Evolutionary conservation across 2,113 vertebrate species (phyloP).

Genomic region (Passer domesticus): DNA sequence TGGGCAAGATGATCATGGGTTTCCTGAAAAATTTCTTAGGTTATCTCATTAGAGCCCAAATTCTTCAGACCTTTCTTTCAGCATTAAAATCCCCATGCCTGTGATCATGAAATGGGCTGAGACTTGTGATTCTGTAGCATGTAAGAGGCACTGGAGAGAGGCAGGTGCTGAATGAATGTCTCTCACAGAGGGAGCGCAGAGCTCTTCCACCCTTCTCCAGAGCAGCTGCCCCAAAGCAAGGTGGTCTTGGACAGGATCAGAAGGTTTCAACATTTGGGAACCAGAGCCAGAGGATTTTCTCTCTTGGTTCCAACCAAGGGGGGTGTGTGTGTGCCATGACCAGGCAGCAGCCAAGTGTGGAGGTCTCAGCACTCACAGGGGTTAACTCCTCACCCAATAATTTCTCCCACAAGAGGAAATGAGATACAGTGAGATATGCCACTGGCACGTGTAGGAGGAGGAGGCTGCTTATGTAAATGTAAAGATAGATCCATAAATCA

Average conservation of each 20-base stretch:
- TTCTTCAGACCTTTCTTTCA: background rate
- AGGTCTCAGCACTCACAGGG: background rate
- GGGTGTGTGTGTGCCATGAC: background rate
- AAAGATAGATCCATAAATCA: constrained; percentile 1
- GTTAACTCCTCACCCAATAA: background rate
- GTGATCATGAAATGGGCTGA: background rate
- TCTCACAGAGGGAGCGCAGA: background rate
- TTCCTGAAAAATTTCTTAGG: constrained; percentile 13
- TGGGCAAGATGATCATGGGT: constrained; percentile 23
- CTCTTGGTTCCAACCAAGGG: background rate
- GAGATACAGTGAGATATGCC: background rate
- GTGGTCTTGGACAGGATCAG: background rate
- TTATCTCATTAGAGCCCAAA: constrained; percentile 9
- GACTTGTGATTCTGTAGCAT: background rate
- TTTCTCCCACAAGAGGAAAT: background rate
- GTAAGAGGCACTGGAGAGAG: background rate
- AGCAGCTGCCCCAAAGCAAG: background rate
- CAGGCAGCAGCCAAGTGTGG: background rate
- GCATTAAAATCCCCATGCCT: background rate
- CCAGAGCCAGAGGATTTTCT: background rate
- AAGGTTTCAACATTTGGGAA: constrained; percentile 32
- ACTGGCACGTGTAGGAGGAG: background rate
- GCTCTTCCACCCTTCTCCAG: background rate
- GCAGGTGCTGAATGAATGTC: background rate
- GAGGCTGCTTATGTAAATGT: background rate